Base-by-base conservation (phyloP, 2,888 invertebrate genomes). In the Rapana venosa region DNA sequence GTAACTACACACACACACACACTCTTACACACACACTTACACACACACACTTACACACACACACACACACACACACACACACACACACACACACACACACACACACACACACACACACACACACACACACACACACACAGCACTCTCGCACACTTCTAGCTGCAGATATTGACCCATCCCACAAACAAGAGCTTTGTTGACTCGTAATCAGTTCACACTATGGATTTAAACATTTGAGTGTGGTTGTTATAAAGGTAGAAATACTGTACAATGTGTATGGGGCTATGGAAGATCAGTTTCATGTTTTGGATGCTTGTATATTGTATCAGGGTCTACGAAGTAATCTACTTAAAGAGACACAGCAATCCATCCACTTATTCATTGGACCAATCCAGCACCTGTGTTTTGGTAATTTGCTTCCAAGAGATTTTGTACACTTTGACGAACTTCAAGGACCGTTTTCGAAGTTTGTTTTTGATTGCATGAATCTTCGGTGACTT, bases 41-140 rank as follows among this genome's bases (percentile, higher is more conserved):
- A 77, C 77, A 77, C 77, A 77, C 77, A 77, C 77, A 77, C 77
- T n/a, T 30, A 77, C 77, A 77, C 77, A 77, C 77, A 77, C 77
- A 32, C 77, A 77, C 32, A 32, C 77, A 77, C 77, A 32, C 77
- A 77, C 77, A 32, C 77, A 77, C n/a, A 32, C n/a, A 77, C 8
- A 32, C 32, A 77, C n/a, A 32, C 77, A 77, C n/a, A 32, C 77
- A 77, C 4, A 32, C 77, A 77, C n/a, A 30, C 74, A 77, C n/a
- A 30, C 74, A 77, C n/a, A 30, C 74, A 77, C 2, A 30, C 74
- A 77, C n/a, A 77, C 77, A 77, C n/a, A 77, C 30, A 77, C 77
- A 77, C 13, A 77, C 26, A 26, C 30, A 32, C 77, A 77, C n/a
- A 30, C 77, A 30, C n/a, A 77, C 77, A 77, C 26, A 77, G 17